Evolutionary conservation across 2,888 invertebrate species (phyloP).

Genomic region (Drosophila aldrichi): DNA sequence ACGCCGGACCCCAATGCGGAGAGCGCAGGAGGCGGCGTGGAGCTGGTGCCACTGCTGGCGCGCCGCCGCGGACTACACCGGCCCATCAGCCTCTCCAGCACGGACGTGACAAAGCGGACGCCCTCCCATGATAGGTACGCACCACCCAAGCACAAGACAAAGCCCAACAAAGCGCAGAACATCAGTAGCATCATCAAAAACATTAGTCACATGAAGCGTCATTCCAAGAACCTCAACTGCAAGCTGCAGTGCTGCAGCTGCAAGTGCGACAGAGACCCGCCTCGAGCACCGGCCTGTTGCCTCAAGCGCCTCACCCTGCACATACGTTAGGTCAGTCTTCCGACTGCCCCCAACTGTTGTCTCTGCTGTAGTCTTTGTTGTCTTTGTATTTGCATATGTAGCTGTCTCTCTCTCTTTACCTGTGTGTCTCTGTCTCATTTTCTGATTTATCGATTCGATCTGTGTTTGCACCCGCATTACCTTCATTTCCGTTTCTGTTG

Average conservation of each 20-base stretch:
- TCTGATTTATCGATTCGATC: slow-evolving; percentile 6
- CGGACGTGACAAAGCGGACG: slow-evolving; percentile 86
- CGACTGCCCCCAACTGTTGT: slow-evolving; percentile 12
- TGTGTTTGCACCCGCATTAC: slow-evolving; percentile 16
- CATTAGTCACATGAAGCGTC: slow-evolving; percentile 72
- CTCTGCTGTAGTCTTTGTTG: slow-evolving; percentile 13
- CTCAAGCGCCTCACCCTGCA: slow-evolving; percentile 85
- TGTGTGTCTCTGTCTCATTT: slow-evolving; percentile 8
- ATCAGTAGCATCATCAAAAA: slow-evolving; percentile 75
- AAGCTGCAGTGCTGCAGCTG: slow-evolving; percentile 72
- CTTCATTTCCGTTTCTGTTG: slow-evolving; percentile 9
- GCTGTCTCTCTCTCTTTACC: not conserved
- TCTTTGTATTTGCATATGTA: slow-evolving; percentile 9
- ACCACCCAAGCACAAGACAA: slow-evolving; percentile 78
- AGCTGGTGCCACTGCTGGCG: slow-evolving; percentile 91
- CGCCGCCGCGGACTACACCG: slow-evolving; percentile 87
- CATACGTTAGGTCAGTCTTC: slow-evolving; percentile 76
- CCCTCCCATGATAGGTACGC: slow-evolving; percentile 85
- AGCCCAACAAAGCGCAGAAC: slow-evolving; percentile 62
- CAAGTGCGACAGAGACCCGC: slow-evolving; percentile 47
- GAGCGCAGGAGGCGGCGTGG: slow-evolving; percentile 88
- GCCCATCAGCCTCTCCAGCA: slow-evolving; percentile 87
- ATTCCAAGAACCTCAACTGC: slow-evolving; percentile 69
- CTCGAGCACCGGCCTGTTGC: slow-evolving; percentile 76
- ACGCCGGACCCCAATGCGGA: slow-evolving; percentile 31